Evolutionary conservation across 2,113 vertebrate species (phyloP).

Genomic region (Pelmatolapia mariae): DNA sequence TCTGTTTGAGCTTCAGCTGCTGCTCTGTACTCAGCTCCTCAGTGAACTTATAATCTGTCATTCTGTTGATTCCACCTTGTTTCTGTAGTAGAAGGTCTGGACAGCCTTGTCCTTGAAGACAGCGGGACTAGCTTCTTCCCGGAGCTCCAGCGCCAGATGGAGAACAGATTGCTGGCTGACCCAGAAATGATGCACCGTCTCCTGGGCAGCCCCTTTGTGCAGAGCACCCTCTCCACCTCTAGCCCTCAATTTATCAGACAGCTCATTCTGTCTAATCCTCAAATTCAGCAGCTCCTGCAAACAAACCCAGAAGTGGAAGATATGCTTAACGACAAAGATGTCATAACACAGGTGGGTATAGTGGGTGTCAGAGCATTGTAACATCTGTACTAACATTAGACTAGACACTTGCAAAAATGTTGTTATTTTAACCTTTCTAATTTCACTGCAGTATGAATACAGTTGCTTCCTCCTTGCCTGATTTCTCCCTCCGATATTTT

Average conservation of each 20-base stretch:
- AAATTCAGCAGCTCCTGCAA: conserved; percentile 34
- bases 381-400: not conserved
- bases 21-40: not conserved
- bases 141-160: conserved; percentile 30
- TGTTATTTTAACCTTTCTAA: not conserved
- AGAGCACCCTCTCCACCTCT: conserved; percentile 21
- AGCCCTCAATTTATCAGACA: conserved; percentile 18
- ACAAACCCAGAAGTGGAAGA: conserved; percentile 33
- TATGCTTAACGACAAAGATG: conserved; percentile 6
- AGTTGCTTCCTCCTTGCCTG: not conserved
- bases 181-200: conserved; percentile 9
- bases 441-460: not conserved
- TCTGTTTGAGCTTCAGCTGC: not conserved
- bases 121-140: not conserved
- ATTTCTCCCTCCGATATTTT: not conserved
- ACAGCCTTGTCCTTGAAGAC: not conserved
- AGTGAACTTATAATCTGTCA: not conserved
- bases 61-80: not conserved
- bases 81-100: conserved; percentile 26
- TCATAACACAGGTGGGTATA: conserved; percentile 5
- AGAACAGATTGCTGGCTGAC: conserved; percentile 30
- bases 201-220: conserved; percentile 23
- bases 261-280: conserved; percentile 33
- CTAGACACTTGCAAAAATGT: not conserved
- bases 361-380: not conserved